These are phyloP conservation scores for Boloria euphrosyne DNA, from an alignment of 2,888 invertebrate species.

Conservation along the genomic window DNA sequence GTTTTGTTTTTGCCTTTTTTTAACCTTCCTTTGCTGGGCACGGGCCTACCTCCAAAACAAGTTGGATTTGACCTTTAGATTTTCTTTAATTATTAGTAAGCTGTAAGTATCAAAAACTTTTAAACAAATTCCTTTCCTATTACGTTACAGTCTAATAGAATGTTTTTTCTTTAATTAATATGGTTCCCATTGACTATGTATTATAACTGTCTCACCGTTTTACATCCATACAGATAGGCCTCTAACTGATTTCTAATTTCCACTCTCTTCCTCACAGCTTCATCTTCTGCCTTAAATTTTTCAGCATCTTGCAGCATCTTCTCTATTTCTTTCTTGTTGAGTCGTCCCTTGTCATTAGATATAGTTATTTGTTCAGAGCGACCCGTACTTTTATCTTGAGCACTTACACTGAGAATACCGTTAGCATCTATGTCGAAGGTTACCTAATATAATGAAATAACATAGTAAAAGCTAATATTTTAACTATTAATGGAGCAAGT, in stretches of 20 bases:
- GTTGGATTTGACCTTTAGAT: too few relatives aligned
- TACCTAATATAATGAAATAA: slow-evolving; percentile 73
- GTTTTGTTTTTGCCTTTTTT: too few relatives aligned
- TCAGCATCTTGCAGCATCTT: slow-evolving; percentile 92
- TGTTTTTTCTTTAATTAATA: too few relatives aligned
- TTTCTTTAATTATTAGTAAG: too few relatives aligned
- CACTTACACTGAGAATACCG: slow-evolving; percentile 91
- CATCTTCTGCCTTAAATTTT: slow-evolving; percentile 89
- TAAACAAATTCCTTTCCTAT: too few relatives aligned
- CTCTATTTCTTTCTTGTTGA: slow-evolving; percentile 93
- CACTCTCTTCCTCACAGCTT: slow-evolving; percentile 85
- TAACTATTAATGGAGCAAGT: too few relatives aligned
- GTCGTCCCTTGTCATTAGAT: slow-evolving; percentile 92
- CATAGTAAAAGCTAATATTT: background rate
- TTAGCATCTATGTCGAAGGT: slow-evolving; percentile 95
- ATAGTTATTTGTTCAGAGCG: slow-evolving; percentile 91
- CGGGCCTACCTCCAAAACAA: background rate
- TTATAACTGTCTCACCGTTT: slow-evolving; percentile 53
- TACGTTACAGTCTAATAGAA: too few relatives aligned
- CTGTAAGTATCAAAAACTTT: too few relatives aligned
- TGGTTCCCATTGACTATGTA: background rate
- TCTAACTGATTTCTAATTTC: slow-evolving; percentile 89
- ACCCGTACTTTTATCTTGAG: slow-evolving; percentile 90
- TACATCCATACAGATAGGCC: slow-evolving; percentile 85
- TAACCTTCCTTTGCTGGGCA: too few relatives aligned